phyloP scores from a whole-genome alignment of 2,113 vertebrate species.

The Rhynchopsitta pachyrhyncha region DNA sequence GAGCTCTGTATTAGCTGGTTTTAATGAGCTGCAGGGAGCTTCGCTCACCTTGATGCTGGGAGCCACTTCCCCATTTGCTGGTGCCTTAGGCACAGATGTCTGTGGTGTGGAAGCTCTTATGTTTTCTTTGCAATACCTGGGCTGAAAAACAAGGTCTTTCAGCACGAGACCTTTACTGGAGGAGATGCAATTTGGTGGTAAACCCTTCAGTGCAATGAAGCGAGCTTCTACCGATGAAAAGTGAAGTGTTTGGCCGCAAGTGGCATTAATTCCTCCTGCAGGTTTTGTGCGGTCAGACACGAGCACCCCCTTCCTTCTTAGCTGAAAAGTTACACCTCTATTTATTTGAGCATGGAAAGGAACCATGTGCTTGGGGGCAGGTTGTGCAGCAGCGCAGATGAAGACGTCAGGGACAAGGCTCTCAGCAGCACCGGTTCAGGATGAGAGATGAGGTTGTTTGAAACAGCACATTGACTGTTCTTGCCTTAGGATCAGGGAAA shows the following conservation, averaged over 20 bases:
- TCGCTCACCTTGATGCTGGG: not conserved
- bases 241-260: not conserved
- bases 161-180: not conserved
- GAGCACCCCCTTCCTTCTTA: not conserved
- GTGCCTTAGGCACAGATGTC: too few relatives aligned
- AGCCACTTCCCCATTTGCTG: not conserved
- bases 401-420: not conserved
- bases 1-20: not conserved
- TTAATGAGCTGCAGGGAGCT: not conserved
- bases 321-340: not conserved
- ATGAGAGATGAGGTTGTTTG: not conserved
- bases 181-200: not conserved
- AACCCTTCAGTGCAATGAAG: rapidly evolving
- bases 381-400: not conserved
- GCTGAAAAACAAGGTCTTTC: not conserved
- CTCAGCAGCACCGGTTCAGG: not conserved
- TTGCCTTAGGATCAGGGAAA: slow-evolving; percentile 8
- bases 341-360: not conserved
- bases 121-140: not conserved
- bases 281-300: not conserved
- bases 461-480: not conserved
- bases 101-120: not conserved
- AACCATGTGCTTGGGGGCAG: not conserved
- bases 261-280: not conserved
- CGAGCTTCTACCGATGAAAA: not conserved